Evolutionary conservation across 2,888 invertebrate genomes (phyloP), one percentile per base, ranked within the genome.

Genomic region (Neelides folsomi): DNA sequence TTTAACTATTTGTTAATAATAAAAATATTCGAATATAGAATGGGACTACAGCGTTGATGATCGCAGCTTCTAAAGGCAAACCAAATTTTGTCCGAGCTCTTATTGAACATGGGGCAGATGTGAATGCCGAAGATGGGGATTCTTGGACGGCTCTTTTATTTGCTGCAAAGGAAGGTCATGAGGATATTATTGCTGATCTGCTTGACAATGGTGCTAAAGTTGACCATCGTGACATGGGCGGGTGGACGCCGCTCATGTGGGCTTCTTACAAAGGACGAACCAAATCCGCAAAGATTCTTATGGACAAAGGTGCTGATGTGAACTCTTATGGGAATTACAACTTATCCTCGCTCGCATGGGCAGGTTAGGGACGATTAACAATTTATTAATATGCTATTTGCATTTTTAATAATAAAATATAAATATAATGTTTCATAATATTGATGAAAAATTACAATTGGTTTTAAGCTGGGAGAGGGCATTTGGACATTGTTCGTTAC

Each of bases 251-350:
- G 0, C 76, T 98, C 51, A 90, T 97, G 85, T 98, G 97, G 97
- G 89, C 93, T 0, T 80, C 89, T 8, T 98, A 98, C 74, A 92
- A 94, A 70, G 94, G 89, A 7, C 70, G 71, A 38, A 65, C 67
- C 10, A 71, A 84, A 37, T 78, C 86, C 55, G 92, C 85, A 37
- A 76, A 78, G 37, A 69, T 83, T 51, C 74, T 97, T 41, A 71
- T 97, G 60, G 84, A 87, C 58, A 80, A 82, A 63, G 87, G 86
- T 35, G 93, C 95, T 0, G 93, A 94, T 70, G 86, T 90, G 6
- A 93, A 95, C 71, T 84, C 92, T 0, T 88, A 93, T 67, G 97
- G 94, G 52, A 92, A 94, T 72, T 93, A 86, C 72, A 90, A 93
- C 69, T 85, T 94, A 60, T 86, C 82, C 2, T 88, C 94, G 0